These are phyloP conservation scores for Alcedo quadribrachys DNA, from an alignment of 2,797 vertebrate genomes.

Conservation along the genomic window DNA sequence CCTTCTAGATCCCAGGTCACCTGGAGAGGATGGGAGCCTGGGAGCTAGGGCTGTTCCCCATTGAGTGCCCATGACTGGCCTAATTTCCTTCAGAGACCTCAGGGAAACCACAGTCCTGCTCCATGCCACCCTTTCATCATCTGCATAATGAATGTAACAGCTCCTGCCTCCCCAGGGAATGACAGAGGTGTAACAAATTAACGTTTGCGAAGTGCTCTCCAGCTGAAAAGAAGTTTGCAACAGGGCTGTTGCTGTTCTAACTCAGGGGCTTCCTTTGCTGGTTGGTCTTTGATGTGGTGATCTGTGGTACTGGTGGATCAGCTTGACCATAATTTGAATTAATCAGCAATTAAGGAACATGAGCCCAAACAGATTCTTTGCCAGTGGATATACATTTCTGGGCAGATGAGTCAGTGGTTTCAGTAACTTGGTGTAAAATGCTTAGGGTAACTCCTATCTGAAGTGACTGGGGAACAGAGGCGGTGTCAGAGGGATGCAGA, in stretches of 20 bases:
- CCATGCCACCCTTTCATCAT: background rate
- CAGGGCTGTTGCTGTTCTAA: constrained; percentile 3
- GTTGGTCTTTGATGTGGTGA: constrained; percentile 43
- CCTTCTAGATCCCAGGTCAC: background rate
- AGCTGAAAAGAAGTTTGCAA: constrained; percentile 12
- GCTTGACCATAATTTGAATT: constrained; percentile 54
- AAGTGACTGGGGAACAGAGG: background rate
- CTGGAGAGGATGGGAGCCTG: background rate
- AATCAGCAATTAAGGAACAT: constrained; percentile 47
- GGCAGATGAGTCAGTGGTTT: constrained; percentile 27
- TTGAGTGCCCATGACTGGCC: background rate
- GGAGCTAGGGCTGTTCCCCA: background rate
- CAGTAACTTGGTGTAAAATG: background rate
- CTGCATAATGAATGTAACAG: background rate
- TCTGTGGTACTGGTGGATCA: constrained; percentile 46
- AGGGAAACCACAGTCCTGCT: background rate
- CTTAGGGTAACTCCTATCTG: constrained; percentile 22
- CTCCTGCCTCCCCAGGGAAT: constrained; percentile 17
- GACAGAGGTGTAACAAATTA: background rate
- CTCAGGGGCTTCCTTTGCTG: constrained; percentile 45
- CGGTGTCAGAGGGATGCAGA: background rate
- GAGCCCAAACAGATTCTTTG: constrained; percentile 23
- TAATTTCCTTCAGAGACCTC: background rate
- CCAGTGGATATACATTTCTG: constrained; percentile 11
- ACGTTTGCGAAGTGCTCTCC: background rate